Evolutionary conservation across 2,797 vertebrate species (phyloP).

Genomic region (Clangula hyemalis): DNA sequence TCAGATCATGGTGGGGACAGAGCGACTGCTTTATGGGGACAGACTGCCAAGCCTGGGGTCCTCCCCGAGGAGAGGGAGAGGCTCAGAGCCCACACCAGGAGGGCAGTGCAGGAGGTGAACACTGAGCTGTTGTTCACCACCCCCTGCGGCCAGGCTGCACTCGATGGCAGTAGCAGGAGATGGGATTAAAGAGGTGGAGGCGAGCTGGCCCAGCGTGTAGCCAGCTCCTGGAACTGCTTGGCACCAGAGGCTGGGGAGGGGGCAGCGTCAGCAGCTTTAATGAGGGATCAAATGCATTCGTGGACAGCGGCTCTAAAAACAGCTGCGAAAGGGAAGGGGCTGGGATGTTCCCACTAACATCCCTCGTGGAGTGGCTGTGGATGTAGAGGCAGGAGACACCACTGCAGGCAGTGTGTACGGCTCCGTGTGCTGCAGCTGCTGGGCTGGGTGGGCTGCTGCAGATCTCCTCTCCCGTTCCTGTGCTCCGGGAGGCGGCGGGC

Average conservation of each 20-base stretch:
- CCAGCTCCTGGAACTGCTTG: not conserved
- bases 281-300: constrained; percentile 19
- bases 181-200: not conserved
- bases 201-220: not conserved
- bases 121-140: not conserved
- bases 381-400: not conserved
- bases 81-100: not conserved
- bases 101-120: not conserved
- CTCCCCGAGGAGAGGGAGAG: not conserved
- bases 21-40: not conserved
- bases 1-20: not conserved
- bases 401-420: rapidly evolving
- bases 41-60: not conserved
- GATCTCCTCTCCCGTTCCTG: rapidly evolving
- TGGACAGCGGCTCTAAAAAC: not conserved
- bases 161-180: not conserved
- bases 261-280: constrained; percentile 19
- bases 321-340: not conserved
- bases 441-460: not conserved
- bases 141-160: not conserved
- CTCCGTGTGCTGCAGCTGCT: not conserved
- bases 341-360: not conserved
- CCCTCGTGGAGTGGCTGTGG: not conserved
- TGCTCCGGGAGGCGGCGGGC: not conserved
- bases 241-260: not conserved